Evolutionary conservation across 2,888 invertebrate species (phyloP).

Genomic region (Lobophora halterata): DNA sequence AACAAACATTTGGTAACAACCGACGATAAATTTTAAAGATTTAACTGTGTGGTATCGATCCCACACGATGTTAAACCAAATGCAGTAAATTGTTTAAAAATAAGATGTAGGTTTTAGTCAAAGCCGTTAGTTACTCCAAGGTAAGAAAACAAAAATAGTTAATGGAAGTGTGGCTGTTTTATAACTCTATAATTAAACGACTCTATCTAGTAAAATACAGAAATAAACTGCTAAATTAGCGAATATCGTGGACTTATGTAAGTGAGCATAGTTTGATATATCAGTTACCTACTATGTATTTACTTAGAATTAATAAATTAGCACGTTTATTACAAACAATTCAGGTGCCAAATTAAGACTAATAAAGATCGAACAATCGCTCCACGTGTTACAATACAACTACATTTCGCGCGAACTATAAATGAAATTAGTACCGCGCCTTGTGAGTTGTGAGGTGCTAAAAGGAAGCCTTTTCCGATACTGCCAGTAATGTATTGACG

Average conservation of each 20-base stretch:
- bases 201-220: too few species aligned
- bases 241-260: background rate
- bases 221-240: background rate
- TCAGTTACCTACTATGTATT: too few species aligned
- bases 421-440: slow-evolving; percentile 37
- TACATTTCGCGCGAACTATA: slow-evolving; percentile 29
- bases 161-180: too few species aligned
- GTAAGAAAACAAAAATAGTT: too few species aligned
- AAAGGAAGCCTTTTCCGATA: slow-evolving; percentile 33
- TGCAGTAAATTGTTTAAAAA: slow-evolving; percentile 54
- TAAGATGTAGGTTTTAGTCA: too few species aligned
- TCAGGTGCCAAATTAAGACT: background rate
- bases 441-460: slow-evolving; percentile 37
- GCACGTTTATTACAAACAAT: too few species aligned
- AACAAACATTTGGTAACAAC: slow-evolving; percentile 48
- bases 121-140: too few species aligned
- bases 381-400: slow-evolving; percentile 17
- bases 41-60: slow-evolving; percentile 40
- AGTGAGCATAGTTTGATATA: background rate
- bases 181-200: too few species aligned
- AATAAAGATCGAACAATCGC: slow-evolving; percentile 2
- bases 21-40: slow-evolving; percentile 47
- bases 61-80: slow-evolving; percentile 61
- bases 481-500: slow-evolving; percentile 35
- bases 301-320: too few species aligned